Percentiles rank a stretch among this genome's conserved stretches.
These are phyloP conservation scores for Adoxophyes honmai DNA, from an alignment of 1,140 invertebrate genomes.

Conservation along the genomic window DNA sequence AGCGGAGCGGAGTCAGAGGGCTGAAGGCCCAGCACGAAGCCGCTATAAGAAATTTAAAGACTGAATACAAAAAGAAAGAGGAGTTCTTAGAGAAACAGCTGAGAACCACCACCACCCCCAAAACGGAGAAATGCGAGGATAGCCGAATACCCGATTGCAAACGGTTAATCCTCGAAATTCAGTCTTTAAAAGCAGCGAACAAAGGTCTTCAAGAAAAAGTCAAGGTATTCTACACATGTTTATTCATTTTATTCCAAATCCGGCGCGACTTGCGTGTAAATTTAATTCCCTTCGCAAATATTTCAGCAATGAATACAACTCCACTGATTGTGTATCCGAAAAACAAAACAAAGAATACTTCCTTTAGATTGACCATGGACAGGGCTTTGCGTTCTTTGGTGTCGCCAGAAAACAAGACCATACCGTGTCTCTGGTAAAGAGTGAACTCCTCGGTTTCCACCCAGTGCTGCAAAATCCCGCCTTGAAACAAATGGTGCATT, in stretches of 20 bases:
- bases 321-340: slow-evolving; percentile 42
- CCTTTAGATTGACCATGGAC: slow-evolving; percentile 39
- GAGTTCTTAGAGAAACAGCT: slow-evolving; percentile 69
- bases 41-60: slow-evolving; percentile 64
- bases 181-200: slow-evolving; percentile 72
- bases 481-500: slow-evolving; percentile 51
- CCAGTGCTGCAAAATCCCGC: slow-evolving; percentile 59
- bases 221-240: slow-evolving; percentile 48
- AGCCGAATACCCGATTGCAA: slow-evolving; percentile 57
- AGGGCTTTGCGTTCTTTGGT: slow-evolving; percentile 51
- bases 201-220: slow-evolving; percentile 75
- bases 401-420: slow-evolving; percentile 30
- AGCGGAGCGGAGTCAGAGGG: slow-evolving; percentile 76
- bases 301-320: slow-evolving; percentile 43
- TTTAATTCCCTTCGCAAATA: slow-evolving; percentile 23
- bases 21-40: slow-evolving; percentile 68
- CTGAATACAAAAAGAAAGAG: slow-evolving; percentile 71
- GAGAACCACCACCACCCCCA: slow-evolving; percentile 43
- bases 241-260: too few relatives aligned
- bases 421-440: slow-evolving; percentile 22
- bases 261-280: too few relatives aligned
- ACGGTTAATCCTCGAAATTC: slow-evolving; percentile 63
- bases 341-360: slow-evolving; percentile 51
- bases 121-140: slow-evolving; percentile 50
- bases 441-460: slow-evolving; percentile 44